Base-by-base conservation (phyloP, 2,113 vertebrate species). In the Bufo bufo region DNA sequence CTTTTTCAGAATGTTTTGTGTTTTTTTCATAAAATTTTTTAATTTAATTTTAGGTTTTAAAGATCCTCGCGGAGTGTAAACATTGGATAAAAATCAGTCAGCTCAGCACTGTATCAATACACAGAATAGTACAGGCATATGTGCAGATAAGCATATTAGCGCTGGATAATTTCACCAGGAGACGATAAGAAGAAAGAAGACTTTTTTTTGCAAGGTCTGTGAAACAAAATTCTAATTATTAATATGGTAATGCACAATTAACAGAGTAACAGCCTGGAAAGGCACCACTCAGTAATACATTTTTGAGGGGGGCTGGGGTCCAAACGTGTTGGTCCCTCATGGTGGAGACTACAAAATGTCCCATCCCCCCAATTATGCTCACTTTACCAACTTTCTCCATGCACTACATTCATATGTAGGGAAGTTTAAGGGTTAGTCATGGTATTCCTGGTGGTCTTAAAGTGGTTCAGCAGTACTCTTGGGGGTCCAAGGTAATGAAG, bases 61-160 rank as follows among this genome's bases (percentile, higher is more conserved):
- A 71, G 66, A 33, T 71, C 66, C 23, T 33, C 66, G 4, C 17
- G 3, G 10, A 75, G 45, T 50, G 72, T 49, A 75, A 75, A 75
- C 72, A 75, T 19, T 75, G 72, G 72, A 20, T 50, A 75, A 19
- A 10, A 75, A 75, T 10, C 45, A 10, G 16, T 45, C 11, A 1
- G 33, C 13, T 75, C 45, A 75, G 72, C 72, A 50, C 8, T 75
- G 50, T 75, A 75, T 75, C 45, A 75, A 16, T 19, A 50, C 72
- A 75, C 45, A 75, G 16, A 75, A 23, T 50, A 50, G 49, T 20
- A 49, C 16, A 19, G 72, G 72, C 72, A 75, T 75, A 75, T 75
- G 72, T 75, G 72, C 4, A 50, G 72, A 75, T 75, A 75, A 75
- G 72, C 45, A 50, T 47, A 75, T 75, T 75, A 75, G 45, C 72